Conservation (phyloP, 2,888 invertebrate genomes). For the Zaprionus obscuricornis region DNA sequence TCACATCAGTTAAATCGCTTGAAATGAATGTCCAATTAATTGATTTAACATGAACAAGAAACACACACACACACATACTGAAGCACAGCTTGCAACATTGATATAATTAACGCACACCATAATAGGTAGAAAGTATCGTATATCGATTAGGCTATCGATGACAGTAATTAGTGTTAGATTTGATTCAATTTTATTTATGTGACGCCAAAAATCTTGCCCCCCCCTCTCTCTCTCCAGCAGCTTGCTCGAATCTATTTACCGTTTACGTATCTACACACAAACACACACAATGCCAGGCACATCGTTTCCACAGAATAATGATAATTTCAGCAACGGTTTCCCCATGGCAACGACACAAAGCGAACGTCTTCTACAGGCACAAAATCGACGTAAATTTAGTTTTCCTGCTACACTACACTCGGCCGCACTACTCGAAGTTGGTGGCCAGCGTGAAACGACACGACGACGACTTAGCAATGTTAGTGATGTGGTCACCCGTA, state of each 20-base stretch:
- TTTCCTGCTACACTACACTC: slow-evolving; percentile 85
- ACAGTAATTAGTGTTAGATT: slow-evolving; percentile 38
- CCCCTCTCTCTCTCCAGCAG: too few species aligned
- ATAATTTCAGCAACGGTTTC: slow-evolving; percentile 77
- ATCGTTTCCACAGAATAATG: slow-evolving; percentile 74
- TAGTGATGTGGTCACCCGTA: slow-evolving; percentile 89
- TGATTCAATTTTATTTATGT: slow-evolving; percentile 19
- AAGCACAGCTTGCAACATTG: slow-evolving; percentile 27
- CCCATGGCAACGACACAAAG: slow-evolving; percentile 72
- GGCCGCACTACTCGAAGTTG: slow-evolving; percentile 76
- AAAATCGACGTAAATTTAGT: slow-evolving; percentile 85
- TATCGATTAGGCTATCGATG: slow-evolving; percentile 27
- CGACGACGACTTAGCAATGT: slow-evolving; percentile 90
- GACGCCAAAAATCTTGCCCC: too few species aligned
- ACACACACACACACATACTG: slow-evolving; percentile 15
- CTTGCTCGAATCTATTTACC: too few species aligned
- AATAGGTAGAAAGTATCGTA: slow-evolving; percentile 21
- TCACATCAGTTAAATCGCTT: slow-evolving; percentile 57
- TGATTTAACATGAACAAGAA: slow-evolving; percentile 57
- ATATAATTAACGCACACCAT: slow-evolving; percentile 51
- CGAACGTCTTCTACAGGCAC: slow-evolving; percentile 72
- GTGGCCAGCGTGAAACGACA: slow-evolving; percentile 81
- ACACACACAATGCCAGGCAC: slow-evolving; percentile 75
- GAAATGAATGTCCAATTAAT: slow-evolving; percentile 69
- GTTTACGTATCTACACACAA: too few species aligned